Evolutionary conservation across 2,888 invertebrate genomes (phyloP).

Genomic region (Drosophila mayaguana): DNA sequence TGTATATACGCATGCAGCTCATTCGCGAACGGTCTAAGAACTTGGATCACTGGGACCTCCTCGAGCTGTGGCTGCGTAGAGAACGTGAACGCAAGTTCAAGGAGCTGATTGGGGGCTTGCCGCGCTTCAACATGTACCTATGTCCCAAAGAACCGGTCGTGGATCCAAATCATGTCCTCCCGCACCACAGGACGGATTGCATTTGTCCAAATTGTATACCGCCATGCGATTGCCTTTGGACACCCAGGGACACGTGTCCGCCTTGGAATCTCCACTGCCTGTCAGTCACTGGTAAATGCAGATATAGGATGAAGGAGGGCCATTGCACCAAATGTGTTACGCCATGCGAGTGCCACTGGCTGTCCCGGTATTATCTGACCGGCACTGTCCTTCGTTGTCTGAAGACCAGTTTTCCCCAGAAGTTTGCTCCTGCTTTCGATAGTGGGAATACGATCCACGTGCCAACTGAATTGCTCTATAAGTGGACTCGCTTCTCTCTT

Average conservation of each 20-base stretch:
- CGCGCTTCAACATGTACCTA: slow-evolving; percentile 27
- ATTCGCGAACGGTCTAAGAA: slow-evolving; percentile 84
- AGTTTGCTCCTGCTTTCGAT: slow-evolving; percentile 63
- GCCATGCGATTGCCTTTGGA: slow-evolving; percentile 4
- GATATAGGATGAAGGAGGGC: not conserved
- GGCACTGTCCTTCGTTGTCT: slow-evolving; percentile 62
- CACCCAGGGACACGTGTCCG: not conserved
- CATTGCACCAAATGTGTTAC: slow-evolving; percentile 36
- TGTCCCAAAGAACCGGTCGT: slow-evolving; percentile 11
- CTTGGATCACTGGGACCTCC: slow-evolving; percentile 86
- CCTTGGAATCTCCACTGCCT: slow-evolving; percentile 1
- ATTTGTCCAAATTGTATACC: not conserved
- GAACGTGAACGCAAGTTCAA: slow-evolving; percentile 53
- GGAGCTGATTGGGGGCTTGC: slow-evolving; percentile 35
- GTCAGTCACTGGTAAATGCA: too few species aligned
- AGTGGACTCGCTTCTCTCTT: slow-evolving; percentile 67
- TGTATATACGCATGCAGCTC: slow-evolving; percentile 86
- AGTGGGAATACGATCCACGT: slow-evolving; percentile 38
- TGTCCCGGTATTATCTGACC: slow-evolving; percentile 60
- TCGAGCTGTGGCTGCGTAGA: slow-evolving; percentile 68
- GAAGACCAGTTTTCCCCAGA: slow-evolving; percentile 58
- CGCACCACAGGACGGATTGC: too few species aligned
- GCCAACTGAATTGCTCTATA: slow-evolving; percentile 45
- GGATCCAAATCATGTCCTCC: not conserved
- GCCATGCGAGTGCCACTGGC: slow-evolving; percentile 69